Conservation (phyloP, 1,140 invertebrate species). For the Bombus consobrinus region DNA sequence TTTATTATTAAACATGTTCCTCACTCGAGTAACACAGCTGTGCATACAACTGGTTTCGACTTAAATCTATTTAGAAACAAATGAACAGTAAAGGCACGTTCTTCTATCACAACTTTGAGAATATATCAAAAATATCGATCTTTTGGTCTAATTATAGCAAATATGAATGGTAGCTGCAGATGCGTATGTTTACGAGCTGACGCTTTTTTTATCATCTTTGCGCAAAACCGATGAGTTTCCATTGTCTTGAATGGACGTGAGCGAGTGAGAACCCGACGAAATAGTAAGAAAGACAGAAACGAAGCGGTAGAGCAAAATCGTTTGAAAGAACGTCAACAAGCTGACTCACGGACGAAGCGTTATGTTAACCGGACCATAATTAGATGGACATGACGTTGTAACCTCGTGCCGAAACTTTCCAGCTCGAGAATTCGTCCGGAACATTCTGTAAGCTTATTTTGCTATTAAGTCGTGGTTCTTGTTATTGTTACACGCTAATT, state of each 20-base stretch:
- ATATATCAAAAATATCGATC: neutral
- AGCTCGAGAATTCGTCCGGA: neutral
- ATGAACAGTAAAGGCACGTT: no score
- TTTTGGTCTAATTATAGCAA: neutral
- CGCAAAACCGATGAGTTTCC: neutral
- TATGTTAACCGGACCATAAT: constrained; percentile 53
- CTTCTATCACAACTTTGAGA: neutral
- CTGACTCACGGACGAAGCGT: constrained; percentile 18
- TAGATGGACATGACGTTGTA: constrained; percentile 52
- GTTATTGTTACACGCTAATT: neutral
- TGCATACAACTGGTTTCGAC: no score
- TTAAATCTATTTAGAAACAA: no score
- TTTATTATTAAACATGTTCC: neutral
- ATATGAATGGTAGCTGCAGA: no score
- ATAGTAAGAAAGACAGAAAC: neutral
- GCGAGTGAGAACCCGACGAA: no score
- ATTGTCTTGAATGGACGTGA: neutral
- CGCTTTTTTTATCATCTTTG: neutral
- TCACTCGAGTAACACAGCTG: no score
- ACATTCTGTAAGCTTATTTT: neutral
- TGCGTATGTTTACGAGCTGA: neutral
- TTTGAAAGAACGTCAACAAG: constrained; percentile 43
- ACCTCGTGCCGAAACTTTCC: constrained; percentile 18
- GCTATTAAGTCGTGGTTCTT: no score
- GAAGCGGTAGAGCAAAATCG: neutral